Evolutionary conservation across 2,797 vertebrate species (phyloP), one percentile per base, ranked within the genome.

Genomic region (Heterohyrax brucei): DNA sequence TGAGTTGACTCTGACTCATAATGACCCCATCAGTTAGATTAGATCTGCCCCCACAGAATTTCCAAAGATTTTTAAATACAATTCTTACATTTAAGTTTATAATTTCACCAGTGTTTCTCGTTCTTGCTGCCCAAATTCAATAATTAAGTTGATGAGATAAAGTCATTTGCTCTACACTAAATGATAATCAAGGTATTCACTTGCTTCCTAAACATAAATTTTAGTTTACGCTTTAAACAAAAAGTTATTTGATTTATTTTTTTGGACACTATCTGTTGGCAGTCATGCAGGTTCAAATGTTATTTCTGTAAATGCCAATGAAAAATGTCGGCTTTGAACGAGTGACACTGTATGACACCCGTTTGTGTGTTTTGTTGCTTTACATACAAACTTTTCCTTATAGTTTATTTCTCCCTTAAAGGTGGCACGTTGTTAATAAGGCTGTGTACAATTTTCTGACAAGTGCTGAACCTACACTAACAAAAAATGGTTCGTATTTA

Each of bases 401-500:
- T 56, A 86, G 81, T 82, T 94, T 96, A 64, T 94, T 97, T 96
- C 81, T 95, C 94, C 73, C 97, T 95, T 95, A 98, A 94, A 98
- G 96, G 94, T 86, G 66, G 53, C 90, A 93, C 66, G 89, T 98
- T 97, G 95, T 95, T 98, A 97, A 97, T 98, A 87, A 68, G 89
- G 39, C 94, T 95, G 91, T 97, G 94, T 98, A 97, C 97, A 97
- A 98, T 98, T 98, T 98, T 96, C 97, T 98, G 97, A 97, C 97
- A 98, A 98, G 97, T 95, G 97, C 97, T 98, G 95, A 98, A 97
- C 96, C 90, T 96, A 96, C 10, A 28, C 75, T 96, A 97, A 98
- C 97, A 98, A 97, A 98, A 97, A 97, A 64, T 75, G 94, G 4
- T 66, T 98, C 97, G 98, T 98, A 98, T 98, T 98, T 98, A 98